These are phyloP conservation scores for Cyanistes caeruleus DNA, from an alignment of 2,113 vertebrate genomes.

Conservation along the genomic window DNA sequence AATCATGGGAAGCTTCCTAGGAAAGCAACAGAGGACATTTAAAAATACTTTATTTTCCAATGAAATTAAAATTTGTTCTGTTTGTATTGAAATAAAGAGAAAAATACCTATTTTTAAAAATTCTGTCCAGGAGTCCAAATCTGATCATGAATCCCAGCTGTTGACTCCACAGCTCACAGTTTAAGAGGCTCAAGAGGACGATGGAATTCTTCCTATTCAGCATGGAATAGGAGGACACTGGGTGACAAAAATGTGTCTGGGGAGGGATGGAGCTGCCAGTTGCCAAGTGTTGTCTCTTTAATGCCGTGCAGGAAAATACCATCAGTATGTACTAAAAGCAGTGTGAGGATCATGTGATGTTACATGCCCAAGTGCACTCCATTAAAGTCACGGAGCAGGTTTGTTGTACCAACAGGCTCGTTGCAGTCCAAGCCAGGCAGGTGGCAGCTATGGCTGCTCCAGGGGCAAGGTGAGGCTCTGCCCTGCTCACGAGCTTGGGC, in stretches of 20 bases:
- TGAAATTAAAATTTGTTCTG: not conserved
- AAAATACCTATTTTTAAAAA: accelerated
- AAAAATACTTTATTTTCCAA: not conserved
- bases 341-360: not conserved
- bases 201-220: too few relatives aligned
- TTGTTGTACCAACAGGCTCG: not conserved
- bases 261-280: accelerated
- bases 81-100: not conserved
- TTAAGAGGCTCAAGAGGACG: not conserved
- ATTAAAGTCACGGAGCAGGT: not conserved
- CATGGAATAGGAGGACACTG: not conserved
- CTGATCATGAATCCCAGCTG: not conserved
- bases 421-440: not conserved
- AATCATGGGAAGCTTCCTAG: not conserved
- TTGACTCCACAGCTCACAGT: not conserved
- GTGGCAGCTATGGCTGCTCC: not conserved
- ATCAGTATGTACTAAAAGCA: not conserved
- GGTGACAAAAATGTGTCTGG: not conserved
- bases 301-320: accelerated
- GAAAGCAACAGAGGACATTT: not conserved
- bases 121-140: not conserved
- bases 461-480: not conserved
- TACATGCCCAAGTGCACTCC: not conserved
- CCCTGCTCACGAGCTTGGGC: too few relatives aligned
- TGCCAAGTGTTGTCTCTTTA: not conserved